Conservation (phyloP, 2,113 vertebrate genomes). For the Anser brachyrhynchus region DNA sequence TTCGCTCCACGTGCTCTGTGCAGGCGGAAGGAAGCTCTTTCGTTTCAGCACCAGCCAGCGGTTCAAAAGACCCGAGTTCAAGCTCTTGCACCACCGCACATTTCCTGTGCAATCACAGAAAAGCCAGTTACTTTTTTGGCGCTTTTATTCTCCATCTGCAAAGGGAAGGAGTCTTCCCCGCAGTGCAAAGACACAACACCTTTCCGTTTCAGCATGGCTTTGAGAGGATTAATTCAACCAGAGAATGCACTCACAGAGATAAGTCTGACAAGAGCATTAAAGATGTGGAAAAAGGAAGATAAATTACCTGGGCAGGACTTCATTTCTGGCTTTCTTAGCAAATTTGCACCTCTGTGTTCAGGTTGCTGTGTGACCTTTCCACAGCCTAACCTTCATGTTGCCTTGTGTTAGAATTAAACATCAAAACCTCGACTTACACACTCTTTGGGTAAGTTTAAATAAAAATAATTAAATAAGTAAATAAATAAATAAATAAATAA, state of each 20-base stretch:
- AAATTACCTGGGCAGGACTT: not conserved
- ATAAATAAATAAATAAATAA: too few relatives aligned
- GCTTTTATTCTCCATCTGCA: not conserved
- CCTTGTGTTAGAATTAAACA: not conserved
- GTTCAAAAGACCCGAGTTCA: not conserved
- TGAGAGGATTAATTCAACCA: not conserved
- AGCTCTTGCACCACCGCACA: not conserved
- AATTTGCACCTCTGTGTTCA: not conserved
- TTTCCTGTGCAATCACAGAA: not conserved
- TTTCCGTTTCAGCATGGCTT: not conserved
- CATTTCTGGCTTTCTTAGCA: not conserved
- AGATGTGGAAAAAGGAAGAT: not conserved
- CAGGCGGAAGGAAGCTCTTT: not conserved
- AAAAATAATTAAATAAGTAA: not conserved
- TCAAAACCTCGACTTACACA: not conserved
- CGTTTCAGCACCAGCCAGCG: not conserved
- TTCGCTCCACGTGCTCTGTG: not conserved
- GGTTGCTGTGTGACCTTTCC: not conserved
- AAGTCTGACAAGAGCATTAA: not conserved
- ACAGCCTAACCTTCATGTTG: not conserved
- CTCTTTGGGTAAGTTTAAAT: not conserved
- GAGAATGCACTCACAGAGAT: accelerated
- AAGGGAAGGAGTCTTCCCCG: not conserved
- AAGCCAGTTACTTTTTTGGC: not conserved
- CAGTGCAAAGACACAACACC: accelerated